Conservation (phyloP, 2,888 invertebrate species). For the Myopa testacea region DNA sequence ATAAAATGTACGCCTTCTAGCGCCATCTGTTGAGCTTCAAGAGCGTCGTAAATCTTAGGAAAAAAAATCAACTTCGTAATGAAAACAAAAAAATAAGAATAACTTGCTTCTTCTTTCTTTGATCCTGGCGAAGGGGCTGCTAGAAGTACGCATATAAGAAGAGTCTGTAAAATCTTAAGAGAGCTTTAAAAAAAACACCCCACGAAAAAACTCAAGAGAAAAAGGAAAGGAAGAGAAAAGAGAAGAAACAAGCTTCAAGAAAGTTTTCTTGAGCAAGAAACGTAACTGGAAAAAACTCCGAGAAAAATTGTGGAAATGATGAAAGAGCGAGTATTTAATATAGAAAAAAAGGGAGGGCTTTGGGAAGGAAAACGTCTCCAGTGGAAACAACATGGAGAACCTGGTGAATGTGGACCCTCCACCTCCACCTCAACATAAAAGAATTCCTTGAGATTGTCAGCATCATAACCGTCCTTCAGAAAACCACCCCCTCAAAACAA, state of each 20-base stretch:
- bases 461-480: not conserved
- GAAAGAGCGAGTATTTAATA: not conserved
- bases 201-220: slow-evolving; percentile 32
- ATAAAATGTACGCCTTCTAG: slow-evolving; percentile 39
- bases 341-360: not conserved
- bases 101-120: not conserved
- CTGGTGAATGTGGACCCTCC: not conserved
- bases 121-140: not conserved
- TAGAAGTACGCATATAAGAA: too few relatives aligned
- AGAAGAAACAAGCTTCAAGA: slow-evolving; percentile 54
- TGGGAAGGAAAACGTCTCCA: not conserved
- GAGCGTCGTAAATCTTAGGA: not conserved
- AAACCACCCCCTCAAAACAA: not conserved
- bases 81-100: slow-evolving; percentile 1
- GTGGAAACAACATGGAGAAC: not conserved
- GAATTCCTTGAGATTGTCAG: not conserved
- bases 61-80: slow-evolving; percentile 16
- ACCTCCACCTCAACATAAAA: not conserved
- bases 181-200: not conserved
- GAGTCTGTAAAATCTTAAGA: slow-evolving; percentile 15
- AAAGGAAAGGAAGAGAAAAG: slow-evolving; percentile 25
- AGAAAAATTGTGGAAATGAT: not conserved
- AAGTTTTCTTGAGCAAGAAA: slow-evolving; percentile 54
- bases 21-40: slow-evolving; percentile 52
- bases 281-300: not conserved